Evolutionary conservation across 2,797 vertebrate genomes (phyloP).

Genomic region (Hydrophis major): DNA sequence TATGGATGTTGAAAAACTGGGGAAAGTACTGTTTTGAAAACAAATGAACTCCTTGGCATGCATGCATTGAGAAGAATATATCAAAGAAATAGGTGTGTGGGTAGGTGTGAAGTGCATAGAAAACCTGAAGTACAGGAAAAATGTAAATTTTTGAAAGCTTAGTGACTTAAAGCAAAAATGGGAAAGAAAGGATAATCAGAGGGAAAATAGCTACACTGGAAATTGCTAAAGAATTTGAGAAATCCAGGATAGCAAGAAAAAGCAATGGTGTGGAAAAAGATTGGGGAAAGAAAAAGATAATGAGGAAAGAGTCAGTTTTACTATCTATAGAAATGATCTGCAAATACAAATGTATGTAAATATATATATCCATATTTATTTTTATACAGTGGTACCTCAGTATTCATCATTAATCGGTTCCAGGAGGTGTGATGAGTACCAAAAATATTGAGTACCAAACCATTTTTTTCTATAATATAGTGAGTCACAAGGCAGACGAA

Average conservation of each 20-base stretch:
- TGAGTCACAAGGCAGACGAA: background rate
- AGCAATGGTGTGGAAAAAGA: slow-evolving; percentile 24
- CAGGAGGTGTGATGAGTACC: background rate
- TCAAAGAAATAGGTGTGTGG: background rate
- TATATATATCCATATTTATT: background rate
- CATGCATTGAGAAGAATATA: background rate
- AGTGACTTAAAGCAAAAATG: slow-evolving; percentile 40
- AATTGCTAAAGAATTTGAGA: slow-evolving; percentile 35
- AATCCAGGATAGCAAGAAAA: slow-evolving; percentile 23
- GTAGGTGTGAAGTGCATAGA: background rate
- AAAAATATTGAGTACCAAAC: background rate
- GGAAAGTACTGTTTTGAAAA: slow-evolving; percentile 3
- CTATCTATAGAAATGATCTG: slow-evolving; percentile 13
- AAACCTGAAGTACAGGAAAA: background rate
- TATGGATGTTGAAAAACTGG: slow-evolving; percentile 27
- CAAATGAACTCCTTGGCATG: background rate
- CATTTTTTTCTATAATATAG: background rate
- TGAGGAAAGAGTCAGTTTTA: slow-evolving; percentile 31
- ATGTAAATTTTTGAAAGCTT: background rate
- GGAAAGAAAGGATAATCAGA: slow-evolving; percentile 55
- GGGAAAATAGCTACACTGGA: slow-evolving; percentile 52
- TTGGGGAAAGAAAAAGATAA: slow-evolving; percentile 42
- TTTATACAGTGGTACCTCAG: background rate
- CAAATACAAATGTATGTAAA: slow-evolving; percentile 12
- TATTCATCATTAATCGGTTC: background rate